Conservation (phyloP, 53 echinoderm and acorn worm genomes). For the Antedon mediterranea region DNA sequence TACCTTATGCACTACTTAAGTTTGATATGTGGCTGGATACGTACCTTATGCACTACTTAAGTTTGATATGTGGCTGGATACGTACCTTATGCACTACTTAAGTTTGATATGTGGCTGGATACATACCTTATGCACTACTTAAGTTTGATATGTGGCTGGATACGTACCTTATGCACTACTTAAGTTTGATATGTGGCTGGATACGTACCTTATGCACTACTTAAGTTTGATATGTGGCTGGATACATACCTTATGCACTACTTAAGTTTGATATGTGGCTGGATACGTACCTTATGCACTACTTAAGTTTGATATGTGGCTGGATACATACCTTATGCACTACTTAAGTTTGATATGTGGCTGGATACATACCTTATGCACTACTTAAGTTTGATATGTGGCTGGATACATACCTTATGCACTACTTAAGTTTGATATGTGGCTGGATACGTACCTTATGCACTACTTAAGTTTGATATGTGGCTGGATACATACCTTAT, state of each 20-base stretch:
- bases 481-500: conserved; percentile 8
- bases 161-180: conserved; percentile 11
- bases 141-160: conserved; percentile 5
- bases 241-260: conserved; percentile 9
- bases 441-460: conserved; percentile 9
- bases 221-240: conserved; percentile 6
- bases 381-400: conserved; percentile 1
- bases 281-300: conserved; percentile 10
- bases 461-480: conserved; percentile 6
- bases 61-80: conserved; percentile 7
- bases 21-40: conserved; percentile 7
- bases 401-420: conserved; percentile 11
- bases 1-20: conserved; percentile 10
- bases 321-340: conserved; percentile 10
- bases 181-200: conserved; percentile 7
- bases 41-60: conserved; percentile 9
- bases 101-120: conserved; percentile 6
- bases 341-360: conserved; percentile 2
- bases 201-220: conserved; percentile 8
- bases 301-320: conserved; percentile 4
- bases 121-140: conserved; percentile 10
- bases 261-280: conserved; percentile 5
- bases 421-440: conserved; percentile 3
- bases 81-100: conserved; percentile 9
- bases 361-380: conserved; percentile 11